Base-by-base conservation (phyloP, 2,797 vertebrate genomes). In the Chloroceryle inda region DNA sequence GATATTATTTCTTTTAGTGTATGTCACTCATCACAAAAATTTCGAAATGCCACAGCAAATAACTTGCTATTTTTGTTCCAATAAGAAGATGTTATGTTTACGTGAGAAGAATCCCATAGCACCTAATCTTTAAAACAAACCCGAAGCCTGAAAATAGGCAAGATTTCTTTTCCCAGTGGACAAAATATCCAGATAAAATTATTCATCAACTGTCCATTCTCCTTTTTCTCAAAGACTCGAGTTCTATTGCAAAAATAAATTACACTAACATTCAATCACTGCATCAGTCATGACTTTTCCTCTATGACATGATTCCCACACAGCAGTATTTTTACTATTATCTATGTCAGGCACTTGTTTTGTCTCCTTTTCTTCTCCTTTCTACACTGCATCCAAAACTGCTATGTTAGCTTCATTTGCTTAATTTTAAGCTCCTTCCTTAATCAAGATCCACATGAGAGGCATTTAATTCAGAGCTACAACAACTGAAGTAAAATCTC, bases 51-150 rank as follows among this genome's bases (percentile, higher is more conserved):
- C 68, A 85, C 64, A 78, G 52, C 18, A 96, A 95, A 78, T 66
- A 89, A 81, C 78, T 88, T 94, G 40, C 49, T 92, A 83, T 92
- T 96, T 94, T 94, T 86, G 85, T 66, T 81, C 42, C 47, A 72
- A 19, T 62, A 61, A 80, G 35, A 40, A 75, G 31, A 62, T 77
- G 11, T 31, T 67, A 61, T 21, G 45, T 68, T 90, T 84, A 94
- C 50, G 72, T n/a, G 21, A 85, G 26, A 90, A 88, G 61, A 94
- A 93, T 92, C 11, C 29, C 45, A 88, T 67, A 88, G n/a, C 33
- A 77, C 27, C 13, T 71, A 53, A 92, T 67, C 44, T 80, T 53
- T 71, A 73, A 85, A 94, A 83, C 24, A 92, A 91, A 80, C 5
- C 19, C n/a, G 14, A 63, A 31, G 9, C 22, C 15, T 83, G 20